Conservation (phyloP, 2,797 vertebrate species). For the Bovichtus diacanthus region DNA sequence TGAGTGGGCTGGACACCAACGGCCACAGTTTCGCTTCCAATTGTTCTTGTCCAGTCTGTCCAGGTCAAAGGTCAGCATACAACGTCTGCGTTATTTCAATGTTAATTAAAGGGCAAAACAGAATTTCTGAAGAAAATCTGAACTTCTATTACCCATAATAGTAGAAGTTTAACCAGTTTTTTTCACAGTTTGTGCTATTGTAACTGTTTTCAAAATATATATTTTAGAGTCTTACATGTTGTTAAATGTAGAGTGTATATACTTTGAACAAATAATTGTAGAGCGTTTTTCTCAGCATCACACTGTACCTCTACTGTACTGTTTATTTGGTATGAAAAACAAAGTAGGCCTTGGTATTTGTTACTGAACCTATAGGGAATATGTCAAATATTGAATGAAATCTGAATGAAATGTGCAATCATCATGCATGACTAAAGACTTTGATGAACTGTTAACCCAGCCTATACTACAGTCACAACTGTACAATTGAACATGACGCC, state of each 20-base stretch:
- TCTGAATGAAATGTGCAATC: neutral
- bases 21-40: slow-evolving; percentile 1
- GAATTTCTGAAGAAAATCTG: no score
- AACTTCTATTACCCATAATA: no score
- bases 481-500: neutral
- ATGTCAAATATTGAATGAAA: neutral
- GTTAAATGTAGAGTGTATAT: neutral
- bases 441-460: no score
- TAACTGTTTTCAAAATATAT: neutral
- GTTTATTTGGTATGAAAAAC: neutral
- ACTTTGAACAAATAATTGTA: neutral
- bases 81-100: neutral
- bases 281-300: neutral
- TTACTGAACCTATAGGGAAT: neutral
- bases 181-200: neutral
- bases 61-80: slow-evolving; percentile 21
- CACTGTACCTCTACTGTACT: neutral
- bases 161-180: no score
- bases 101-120: no score
- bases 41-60: slow-evolving; percentile 9
- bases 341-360: neutral
- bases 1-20: slow-evolving; percentile 34
- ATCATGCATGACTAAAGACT: neutral
- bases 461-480: neutral
- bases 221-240: neutral